These are phyloP conservation scores for Drosophila gaucha DNA, from an alignment of 2,888 invertebrate species.

Conservation along the genomic window DNA sequence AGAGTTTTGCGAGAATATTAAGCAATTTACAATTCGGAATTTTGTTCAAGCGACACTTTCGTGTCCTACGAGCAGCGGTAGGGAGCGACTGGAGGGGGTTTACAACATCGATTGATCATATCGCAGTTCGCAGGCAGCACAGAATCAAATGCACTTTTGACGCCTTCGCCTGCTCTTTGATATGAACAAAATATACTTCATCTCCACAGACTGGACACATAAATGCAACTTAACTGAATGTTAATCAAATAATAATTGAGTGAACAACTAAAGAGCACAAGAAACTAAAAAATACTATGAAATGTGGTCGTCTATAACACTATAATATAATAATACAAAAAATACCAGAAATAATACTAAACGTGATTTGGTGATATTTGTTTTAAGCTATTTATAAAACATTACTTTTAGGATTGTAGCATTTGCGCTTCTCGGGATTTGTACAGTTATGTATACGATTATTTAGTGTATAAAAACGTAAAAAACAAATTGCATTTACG, in stretches of 20 bases:
- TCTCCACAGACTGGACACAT: conserved; percentile 45
- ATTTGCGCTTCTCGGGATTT: conserved; percentile 41
- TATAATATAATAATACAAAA: conserved; percentile 28
- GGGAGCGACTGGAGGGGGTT: conserved; percentile 35
- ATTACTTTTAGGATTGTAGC: conserved; percentile 17
- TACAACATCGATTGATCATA: conserved; percentile 53
- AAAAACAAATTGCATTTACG: conserved; percentile 85
- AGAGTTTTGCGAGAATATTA: conserved; percentile 1
- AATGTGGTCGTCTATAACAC: conserved; percentile 41
- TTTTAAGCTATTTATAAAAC: conserved; percentile 32
- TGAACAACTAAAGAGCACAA: conserved; percentile 2
- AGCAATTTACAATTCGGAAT: conserved; percentile 40
- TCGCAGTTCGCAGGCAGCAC: conserved; percentile 19
- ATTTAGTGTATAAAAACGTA: conserved; percentile 52
- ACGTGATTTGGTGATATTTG: conserved; percentile 31
- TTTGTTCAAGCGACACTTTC: conserved; percentile 19
- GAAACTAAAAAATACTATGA: conserved; percentile 15
- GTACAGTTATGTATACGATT: conserved; percentile 29
- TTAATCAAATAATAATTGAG: conserved; percentile 14
- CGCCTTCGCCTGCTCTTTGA: conserved; percentile 5
- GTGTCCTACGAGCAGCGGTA: conserved; percentile 32
- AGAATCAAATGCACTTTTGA: conserved; percentile 19
- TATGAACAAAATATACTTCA: conserved; percentile 11
- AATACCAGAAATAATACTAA: conserved; percentile 2
- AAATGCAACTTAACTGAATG: conserved; percentile 38